Evolutionary conservation across 2,888 invertebrate genomes (phyloP), one percentile per base, ranked within the genome.

Genomic region (Neoaliturus tenellus): DNA sequence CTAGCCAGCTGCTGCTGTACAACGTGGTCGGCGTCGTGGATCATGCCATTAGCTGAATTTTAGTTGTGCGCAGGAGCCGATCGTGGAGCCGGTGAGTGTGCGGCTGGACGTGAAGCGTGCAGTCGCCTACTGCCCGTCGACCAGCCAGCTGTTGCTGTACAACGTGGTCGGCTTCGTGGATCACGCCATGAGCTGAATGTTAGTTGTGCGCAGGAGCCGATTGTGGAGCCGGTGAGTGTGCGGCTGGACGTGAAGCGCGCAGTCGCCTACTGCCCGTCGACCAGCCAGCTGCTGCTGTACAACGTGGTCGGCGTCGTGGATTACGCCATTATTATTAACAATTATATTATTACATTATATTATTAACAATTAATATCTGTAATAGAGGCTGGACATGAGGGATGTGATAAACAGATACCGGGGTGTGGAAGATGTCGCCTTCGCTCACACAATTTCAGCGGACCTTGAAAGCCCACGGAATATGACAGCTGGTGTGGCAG

Each of bases 71-170:
- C 88, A 93, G 93, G 96, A 96, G 90, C 94, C 95, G 0, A 94
- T 96, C 51, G 90, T 97, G 12, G 96, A 96, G 87, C 95, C 96
- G 0, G 91, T 96, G 31, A 93, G 93, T 75, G 90, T 96, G 51
- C 93, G 95, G 82, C 92, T 95, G 85, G 96, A 96, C 88, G 90
- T 96, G 78, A 96, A 96, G 89, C 92, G 96, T 71, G 92, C 92
- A 84, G 91, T 93, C 8, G 92, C 93, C 88, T 87, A 86, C 80
- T 86, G 86, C 73, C 83, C 84, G 39, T 82, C 85, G 4, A 75
- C 85, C n/a, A n/a, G 85, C 2, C 87, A 92, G 55, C 87, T 92
- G 88, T 89, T 93, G 58, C 91, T 93, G 0, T 91, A 92, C 88
- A 94, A 95, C 83, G 92, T 96, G 0, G 93, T 93, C 87, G 94